Evolutionary conservation across 2,888 invertebrate species (phyloP).

Genomic region (Drosophila hamatofila): DNA sequence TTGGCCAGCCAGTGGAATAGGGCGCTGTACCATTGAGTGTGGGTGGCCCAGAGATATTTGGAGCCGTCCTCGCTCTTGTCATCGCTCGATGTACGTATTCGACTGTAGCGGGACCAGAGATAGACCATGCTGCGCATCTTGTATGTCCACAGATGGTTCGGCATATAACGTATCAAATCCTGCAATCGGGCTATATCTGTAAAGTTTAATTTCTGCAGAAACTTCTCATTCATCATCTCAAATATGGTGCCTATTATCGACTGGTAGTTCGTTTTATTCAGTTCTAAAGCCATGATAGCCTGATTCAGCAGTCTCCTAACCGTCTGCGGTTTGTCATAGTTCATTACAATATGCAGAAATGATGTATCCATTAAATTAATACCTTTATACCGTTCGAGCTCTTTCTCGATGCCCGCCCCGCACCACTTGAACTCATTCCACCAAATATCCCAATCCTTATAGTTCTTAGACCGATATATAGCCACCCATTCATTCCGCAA

Average conservation of each 20-base stretch:
- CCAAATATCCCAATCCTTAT: slow-evolving; percentile 53
- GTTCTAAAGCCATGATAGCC: slow-evolving; percentile 9
- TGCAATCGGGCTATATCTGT: slow-evolving; percentile 22
- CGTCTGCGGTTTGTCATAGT: not conserved
- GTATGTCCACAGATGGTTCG: slow-evolving; percentile 52
- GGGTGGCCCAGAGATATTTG: not conserved
- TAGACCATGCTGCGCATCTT: slow-evolving; percentile 60
- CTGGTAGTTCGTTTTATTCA: slow-evolving; percentile 27
- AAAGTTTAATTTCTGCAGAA: slow-evolving; percentile 28
- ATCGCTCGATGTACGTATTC: not conserved
- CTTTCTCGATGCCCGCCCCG: slow-evolving; percentile 29
- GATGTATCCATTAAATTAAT: slow-evolving; percentile 20
- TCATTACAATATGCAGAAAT: not conserved
- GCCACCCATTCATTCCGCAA: slow-evolving; percentile 28
- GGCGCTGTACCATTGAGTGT: slow-evolving; percentile 37
- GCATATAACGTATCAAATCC: slow-evolving; percentile 48
- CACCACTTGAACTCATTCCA: slow-evolving; percentile 54
- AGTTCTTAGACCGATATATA: slow-evolving; percentile 19
- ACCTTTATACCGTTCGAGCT: slow-evolving; percentile 33
- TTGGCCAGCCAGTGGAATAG: slow-evolving; percentile 59
- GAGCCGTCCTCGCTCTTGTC: fast-evolving
- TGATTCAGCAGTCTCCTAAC: not conserved
- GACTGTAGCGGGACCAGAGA: slow-evolving; percentile 48
- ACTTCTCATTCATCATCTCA: slow-evolving; percentile 24
- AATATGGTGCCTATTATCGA: slow-evolving; percentile 34